Conservation (phyloP, 2,113 vertebrate genomes). For the Dryoscopus gambensis region DNA sequence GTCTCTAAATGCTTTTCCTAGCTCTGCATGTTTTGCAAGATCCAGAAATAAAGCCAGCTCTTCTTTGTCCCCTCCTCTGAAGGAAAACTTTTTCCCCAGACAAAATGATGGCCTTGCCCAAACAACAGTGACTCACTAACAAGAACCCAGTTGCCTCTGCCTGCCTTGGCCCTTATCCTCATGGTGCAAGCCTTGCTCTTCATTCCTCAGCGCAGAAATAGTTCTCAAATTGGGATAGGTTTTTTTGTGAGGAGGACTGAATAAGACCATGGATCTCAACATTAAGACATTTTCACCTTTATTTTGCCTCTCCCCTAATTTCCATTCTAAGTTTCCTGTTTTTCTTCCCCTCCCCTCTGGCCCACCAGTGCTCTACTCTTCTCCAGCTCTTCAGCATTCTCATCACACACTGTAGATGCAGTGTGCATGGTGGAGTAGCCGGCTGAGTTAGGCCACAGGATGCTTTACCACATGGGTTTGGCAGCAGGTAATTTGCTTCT, state of each 20-base stretch:
- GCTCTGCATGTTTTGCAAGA: neutral
- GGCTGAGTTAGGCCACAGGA: neutral
- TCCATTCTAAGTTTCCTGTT: neutral
- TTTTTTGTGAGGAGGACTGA: neutral
- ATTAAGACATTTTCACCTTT: neutral
- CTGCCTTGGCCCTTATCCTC: neutral
- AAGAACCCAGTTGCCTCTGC: neutral
- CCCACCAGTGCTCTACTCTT: neutral
- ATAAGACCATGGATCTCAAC: neutral
- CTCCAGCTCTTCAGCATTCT: neutral
- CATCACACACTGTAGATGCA: neutral
- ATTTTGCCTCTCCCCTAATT: neutral
- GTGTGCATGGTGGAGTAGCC: fast-evolving
- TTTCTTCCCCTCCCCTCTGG: neutral
- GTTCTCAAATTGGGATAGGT: neutral
- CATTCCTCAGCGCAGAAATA: neutral
- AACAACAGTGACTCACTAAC: neutral
- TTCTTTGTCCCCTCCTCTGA: neutral
- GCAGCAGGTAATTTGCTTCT: neutral
- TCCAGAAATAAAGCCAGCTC: neutral
- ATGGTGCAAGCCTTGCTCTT: neutral
- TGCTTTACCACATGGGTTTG: neutral
- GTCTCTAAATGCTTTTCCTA: neutral
- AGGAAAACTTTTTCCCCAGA: neutral
- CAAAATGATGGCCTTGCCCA: neutral